Evolutionary conservation across 2,888 invertebrate species (phyloP).

Genomic region (Tetragonula carbonaria): DNA sequence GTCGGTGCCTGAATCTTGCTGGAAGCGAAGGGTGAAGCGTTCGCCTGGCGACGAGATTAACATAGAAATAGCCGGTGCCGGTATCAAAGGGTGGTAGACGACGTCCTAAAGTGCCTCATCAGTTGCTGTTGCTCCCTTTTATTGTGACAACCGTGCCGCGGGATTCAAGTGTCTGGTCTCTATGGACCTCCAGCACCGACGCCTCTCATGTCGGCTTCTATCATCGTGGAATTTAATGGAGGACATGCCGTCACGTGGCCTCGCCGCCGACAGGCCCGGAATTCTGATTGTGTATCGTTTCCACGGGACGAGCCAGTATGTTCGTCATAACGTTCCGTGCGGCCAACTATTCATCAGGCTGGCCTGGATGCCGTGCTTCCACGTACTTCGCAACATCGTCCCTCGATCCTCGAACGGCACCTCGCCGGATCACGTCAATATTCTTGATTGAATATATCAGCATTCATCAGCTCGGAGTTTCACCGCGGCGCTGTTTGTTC

Average conservation of each 20-base stretch:
- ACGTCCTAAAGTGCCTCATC: constrained; percentile 9
- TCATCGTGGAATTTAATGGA: constrained; percentile 78
- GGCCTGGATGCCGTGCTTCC: constrained; percentile 30
- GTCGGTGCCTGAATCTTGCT: neutral
- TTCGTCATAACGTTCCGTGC: constrained; percentile 72
- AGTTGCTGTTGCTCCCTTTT: constrained; percentile 2
- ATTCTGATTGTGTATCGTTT: constrained; percentile 80
- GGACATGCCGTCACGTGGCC: constrained; percentile 72
- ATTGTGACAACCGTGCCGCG: constrained; percentile 13
- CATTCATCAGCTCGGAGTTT: constrained; percentile 69
- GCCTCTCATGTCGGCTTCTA: constrained; percentile 71
- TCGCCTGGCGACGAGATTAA: constrained; percentile 32
- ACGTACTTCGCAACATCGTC: constrained; percentile 52
- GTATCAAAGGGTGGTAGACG: constrained; percentile 34
- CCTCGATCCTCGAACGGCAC: constrained; percentile 69
- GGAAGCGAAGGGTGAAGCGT: neutral
- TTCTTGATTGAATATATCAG: constrained; percentile 78
- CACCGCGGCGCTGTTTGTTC: constrained; percentile 32
- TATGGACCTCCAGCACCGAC: constrained; percentile 55
- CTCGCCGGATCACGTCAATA: constrained; percentile 76
- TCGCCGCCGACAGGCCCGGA: constrained; percentile 68
- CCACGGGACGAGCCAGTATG: constrained; percentile 79
- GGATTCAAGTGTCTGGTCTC: constrained; percentile 58
- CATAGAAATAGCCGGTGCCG: constrained; percentile 48
- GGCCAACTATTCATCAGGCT: constrained; percentile 33